A percentile compares a stretch with the other conserved stretches of the same genome.
phyloP scores from a whole-genome alignment of 1,140 invertebrate species.

The Drosophila varians region DNA sequence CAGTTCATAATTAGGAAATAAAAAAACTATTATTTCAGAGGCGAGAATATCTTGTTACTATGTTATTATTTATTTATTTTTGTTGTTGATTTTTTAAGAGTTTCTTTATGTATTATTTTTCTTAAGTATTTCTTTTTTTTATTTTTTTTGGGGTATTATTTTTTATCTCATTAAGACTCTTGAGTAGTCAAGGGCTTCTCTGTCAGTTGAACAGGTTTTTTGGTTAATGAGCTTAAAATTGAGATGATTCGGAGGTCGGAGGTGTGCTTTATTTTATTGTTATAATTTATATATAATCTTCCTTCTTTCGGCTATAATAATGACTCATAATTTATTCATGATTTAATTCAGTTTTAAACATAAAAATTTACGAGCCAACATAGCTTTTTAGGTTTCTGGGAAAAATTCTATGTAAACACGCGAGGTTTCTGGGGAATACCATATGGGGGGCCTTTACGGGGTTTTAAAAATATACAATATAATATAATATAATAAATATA shows the following conservation, averaged over 20 bases:
- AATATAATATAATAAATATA: no score
- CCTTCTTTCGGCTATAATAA: constrained; percentile 4
- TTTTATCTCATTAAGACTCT: constrained; percentile 30
- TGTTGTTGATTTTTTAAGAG: no score
- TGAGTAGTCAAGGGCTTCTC: neutral
- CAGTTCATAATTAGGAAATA: constrained; percentile 45
- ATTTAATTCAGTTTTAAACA: constrained; percentile 17
- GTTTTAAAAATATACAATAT: neutral
- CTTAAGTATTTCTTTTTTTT: neutral
- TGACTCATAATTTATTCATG: constrained; percentile 24
- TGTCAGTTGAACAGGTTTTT: neutral
- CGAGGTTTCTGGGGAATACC: constrained; percentile 5
- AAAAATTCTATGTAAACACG: constrained; percentile 9
- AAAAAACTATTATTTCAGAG: constrained; percentile 27
- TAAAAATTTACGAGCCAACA: neutral
- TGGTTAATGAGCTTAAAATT: neutral
- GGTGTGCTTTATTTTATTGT: neutral
- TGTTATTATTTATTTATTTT: constrained; percentile 5
- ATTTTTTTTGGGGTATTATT: neutral
- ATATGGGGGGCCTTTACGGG: no score
- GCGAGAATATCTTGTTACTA: constrained; percentile 8
- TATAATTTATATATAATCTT: constrained; percentile 20
- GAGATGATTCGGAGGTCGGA: neutral
- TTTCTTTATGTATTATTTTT: neutral
- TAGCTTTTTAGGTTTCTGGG: constrained; percentile 5